These are phyloP conservation scores for Mobula hypostoma DNA, from an alignment of 2,113 vertebrate species.

Conservation along the genomic window DNA sequence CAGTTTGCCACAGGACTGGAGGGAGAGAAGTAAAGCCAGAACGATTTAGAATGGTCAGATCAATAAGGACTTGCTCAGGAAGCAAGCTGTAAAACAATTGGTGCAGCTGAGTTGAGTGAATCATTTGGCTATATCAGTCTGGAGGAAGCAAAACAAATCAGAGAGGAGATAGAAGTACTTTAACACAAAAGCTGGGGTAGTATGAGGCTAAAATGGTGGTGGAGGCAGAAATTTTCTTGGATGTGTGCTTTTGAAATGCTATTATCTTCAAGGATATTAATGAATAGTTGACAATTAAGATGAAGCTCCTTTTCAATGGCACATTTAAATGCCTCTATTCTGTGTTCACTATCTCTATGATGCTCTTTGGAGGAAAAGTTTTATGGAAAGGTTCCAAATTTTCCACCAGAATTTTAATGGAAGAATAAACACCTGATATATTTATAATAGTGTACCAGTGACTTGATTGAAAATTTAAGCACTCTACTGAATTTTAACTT, in stretches of 20 bases:
- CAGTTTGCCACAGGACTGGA: neutral
- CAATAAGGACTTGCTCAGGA: neutral
- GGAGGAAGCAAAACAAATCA: neutral
- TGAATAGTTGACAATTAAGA: too few species aligned
- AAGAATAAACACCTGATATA: neutral
- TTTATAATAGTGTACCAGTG: neutral
- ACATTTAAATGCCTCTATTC: too few species aligned
- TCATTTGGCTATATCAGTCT: neutral
- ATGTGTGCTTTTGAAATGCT: too few species aligned
- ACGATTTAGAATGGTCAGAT: neutral
- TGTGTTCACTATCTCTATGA: too few species aligned
- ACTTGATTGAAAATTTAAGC: neutral
- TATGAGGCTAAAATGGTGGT: too few species aligned
- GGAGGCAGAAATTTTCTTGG: too few species aligned
- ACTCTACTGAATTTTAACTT: neutral
- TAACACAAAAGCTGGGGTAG: too few species aligned
- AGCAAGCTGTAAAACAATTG: neutral
- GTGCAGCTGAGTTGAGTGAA: neutral
- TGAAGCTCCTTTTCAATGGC: too few species aligned
- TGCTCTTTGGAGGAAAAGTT: neutral
- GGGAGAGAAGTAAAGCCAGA: neutral
- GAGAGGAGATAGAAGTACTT: too few species aligned
- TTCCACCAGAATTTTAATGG: neutral
- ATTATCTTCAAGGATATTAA: too few species aligned
- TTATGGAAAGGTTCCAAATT: neutral